Evolutionary conservation across 2,113 vertebrate species (phyloP).

Genomic region (Vidua macroura): DNA sequence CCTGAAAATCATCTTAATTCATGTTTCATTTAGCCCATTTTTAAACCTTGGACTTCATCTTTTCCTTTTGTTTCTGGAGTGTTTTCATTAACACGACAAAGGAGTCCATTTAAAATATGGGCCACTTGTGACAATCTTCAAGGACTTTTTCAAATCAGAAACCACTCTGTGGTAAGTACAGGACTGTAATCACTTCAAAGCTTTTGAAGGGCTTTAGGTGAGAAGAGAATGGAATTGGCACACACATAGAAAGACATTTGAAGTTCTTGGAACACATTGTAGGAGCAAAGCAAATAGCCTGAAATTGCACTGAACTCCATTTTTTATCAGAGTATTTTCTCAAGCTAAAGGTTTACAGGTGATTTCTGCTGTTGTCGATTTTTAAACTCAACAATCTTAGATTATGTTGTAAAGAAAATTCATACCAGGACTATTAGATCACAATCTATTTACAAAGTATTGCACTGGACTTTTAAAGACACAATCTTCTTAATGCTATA

Average conservation of each 20-base stretch:
- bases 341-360: neutral
- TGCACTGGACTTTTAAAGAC: neutral
- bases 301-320: neutral
- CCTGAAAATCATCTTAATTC: neutral
- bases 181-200: conserved; percentile 54
- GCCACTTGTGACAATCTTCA: neutral
- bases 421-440: neutral
- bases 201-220: conserved; percentile 43
- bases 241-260: conserved; percentile 8
- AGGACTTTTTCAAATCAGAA: conserved; percentile 47
- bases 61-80: neutral
- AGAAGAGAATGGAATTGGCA: conserved; percentile 21
- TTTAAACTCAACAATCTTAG: neutral
- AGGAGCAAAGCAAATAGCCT: conserved; percentile 43
- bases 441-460: neutral
- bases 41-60: neutral
- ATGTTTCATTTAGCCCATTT: neutral
- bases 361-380: neutral
- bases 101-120: neutral
- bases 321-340: neutral
- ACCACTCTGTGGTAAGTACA: conserved; percentile 1
- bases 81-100: neutral
- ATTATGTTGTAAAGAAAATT: neutral
- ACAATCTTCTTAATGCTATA: neutral
- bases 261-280: conserved; percentile 4